Evolutionary conservation across 2,888 invertebrate species (phyloP), one percentile per base, ranked within the genome.

Genomic region (Campoplex capitator): DNA sequence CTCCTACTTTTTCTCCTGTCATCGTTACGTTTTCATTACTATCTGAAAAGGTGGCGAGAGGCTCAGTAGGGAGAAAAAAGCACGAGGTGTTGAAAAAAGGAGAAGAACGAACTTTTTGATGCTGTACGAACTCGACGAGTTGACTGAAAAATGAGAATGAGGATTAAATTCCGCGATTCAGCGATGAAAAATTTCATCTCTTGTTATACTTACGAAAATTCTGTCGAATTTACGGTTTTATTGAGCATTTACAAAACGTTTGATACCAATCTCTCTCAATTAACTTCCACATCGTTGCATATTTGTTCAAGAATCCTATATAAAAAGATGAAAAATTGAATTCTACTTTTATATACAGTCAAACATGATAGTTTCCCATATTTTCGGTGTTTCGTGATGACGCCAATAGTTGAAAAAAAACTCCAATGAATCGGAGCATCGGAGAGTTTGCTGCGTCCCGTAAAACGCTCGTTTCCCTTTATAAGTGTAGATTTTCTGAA

Each of bases 111-210:
- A 42, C 62, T 45, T 76, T 67, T 67, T 45, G 77, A 35, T 28
- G 38, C 48, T 80, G 11, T 70, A 62, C 71, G 35, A 81, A 73
- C 54, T 42, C 28, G 67, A 32, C 38, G 35, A 71, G 32, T 51
- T 51, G 4, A 28, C 1, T 28, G 51, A 51, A 62, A 45, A 71
- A n/a, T 28, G 45, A 1, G 74, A 3, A 65, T 45, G 71, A 65
- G 71, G 71, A 48, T 71, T 45, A 58, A 70, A 70, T 67, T 51
- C 71, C 81, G 38, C 81, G 48, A 62, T 65, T 70, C 62, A 75
- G n/a, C 62, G 51, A 56, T n/a, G 51, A 35, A 75, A 84, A 76
- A 81, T 84, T 84, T 79, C 48, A 84, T 45, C 77, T 65, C 74
- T 75, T 74, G 18, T 51, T 56, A 38, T 54, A 18, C 48, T 23